These are phyloP conservation scores for Agriopis marginaria DNA, from an alignment of 2,888 invertebrate genomes.

Conservation along the genomic window DNA sequence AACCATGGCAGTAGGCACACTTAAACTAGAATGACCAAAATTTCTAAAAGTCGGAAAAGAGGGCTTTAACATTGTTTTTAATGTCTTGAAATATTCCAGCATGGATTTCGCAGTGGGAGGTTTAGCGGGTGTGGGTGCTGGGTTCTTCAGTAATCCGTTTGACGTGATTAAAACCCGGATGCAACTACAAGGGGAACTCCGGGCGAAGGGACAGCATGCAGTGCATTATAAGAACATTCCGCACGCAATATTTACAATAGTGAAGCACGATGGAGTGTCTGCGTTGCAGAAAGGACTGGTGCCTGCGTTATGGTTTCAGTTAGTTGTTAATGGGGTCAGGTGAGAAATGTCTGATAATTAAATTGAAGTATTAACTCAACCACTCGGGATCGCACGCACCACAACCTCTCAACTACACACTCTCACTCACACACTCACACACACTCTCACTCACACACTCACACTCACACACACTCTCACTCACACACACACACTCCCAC, in stretches of 20 bases:
- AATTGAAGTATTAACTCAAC: too few relatives aligned
- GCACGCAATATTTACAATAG: conserved; percentile 92
- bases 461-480: too few relatives aligned
- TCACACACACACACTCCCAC: too few relatives aligned
- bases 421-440: too few relatives aligned
- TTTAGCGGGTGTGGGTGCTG: conserved; percentile 91
- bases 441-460: too few relatives aligned
- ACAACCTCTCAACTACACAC: too few relatives aligned
- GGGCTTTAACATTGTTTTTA: background rate
- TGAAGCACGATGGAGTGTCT: conserved; percentile 90
- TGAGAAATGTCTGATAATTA: conserved; percentile 53
- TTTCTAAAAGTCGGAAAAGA: too few relatives aligned
- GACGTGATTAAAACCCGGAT: conserved; percentile 96
- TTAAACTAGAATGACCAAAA: too few relatives aligned
- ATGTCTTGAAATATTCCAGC: conserved; percentile 51
- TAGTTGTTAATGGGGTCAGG: conserved; percentile 87
- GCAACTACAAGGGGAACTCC: conserved; percentile 94
- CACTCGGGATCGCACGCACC: too few relatives aligned
- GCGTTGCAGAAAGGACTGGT: conserved; percentile 93
- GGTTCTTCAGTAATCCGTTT: conserved; percentile 94
- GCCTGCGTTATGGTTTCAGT: conserved; percentile 94
- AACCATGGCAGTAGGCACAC: too few relatives aligned
- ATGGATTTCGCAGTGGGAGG: conserved; percentile 93
- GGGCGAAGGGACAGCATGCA: conserved; percentile 87
- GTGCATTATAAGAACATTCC: conserved; percentile 91